Evolutionary conservation across 1,140 invertebrate genomes (phyloP).

Genomic region (Ctenoplectra terminalis): DNA sequence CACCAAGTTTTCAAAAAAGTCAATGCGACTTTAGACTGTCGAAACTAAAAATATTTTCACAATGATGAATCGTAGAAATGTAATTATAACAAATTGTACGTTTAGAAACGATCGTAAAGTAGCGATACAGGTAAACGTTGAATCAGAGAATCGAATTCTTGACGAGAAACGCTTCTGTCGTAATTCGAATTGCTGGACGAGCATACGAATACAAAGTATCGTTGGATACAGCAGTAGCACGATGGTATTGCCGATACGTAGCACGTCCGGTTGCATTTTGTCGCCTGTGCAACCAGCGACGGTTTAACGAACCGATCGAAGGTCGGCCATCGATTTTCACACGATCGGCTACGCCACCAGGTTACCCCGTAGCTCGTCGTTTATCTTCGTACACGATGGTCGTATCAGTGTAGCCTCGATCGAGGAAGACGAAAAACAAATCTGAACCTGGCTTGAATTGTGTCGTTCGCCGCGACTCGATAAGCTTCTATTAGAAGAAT

Average conservation of each 20-base stretch:
- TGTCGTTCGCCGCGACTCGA: no score
- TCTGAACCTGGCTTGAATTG: no score
- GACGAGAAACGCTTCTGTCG: slow-evolving; percentile 16
- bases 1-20: background rate
- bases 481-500: background rate
- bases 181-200: slow-evolving; percentile 48
- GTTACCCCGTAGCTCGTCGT: slow-evolving; percentile 10
- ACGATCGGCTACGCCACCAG: slow-evolving; percentile 44
- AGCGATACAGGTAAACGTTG: background rate
- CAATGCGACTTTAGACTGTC: background rate
- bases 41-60: background rate
- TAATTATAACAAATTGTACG: background rate
- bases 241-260: slow-evolving; percentile 38
- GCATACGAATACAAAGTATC: slow-evolving; percentile 49
- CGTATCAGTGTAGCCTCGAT: slow-evolving; percentile 12
- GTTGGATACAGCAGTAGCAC: slow-evolving; percentile 8
- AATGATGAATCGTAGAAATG: background rate
- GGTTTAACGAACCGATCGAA: slow-evolving; percentile 68
- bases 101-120: background rate
- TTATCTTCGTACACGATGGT: slow-evolving; percentile 29
- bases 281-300: slow-evolving; percentile 22
- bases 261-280: slow-evolving; percentile 59
- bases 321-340: slow-evolving; percentile 62
- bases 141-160: background rate
- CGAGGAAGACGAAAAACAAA: background rate